Evolutionary conservation across 2,888 invertebrate species (phyloP).

Genomic region (Drosophila affinis): DNA sequence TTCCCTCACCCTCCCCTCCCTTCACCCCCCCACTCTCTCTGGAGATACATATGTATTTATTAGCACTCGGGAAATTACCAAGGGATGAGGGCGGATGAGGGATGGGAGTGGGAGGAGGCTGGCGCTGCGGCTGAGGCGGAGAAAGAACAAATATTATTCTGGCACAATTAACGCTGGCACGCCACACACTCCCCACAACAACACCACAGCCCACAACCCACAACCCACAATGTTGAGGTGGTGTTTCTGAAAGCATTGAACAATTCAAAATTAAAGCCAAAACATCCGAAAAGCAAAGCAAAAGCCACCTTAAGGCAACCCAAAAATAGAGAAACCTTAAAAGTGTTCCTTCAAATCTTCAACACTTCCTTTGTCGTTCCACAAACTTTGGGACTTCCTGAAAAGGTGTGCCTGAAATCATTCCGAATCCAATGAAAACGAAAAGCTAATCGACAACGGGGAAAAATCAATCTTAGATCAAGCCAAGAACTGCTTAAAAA

Average conservation of each 20-base stretch:
- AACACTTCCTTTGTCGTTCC: too few relatives aligned
- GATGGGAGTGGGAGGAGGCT: neutral
- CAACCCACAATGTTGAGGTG: neutral
- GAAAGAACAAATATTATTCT: slow-evolving; percentile 20
- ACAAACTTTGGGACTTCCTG: too few relatives aligned
- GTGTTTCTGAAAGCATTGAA: neutral
- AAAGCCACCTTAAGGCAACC: too few relatives aligned
- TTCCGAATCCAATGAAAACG: too few relatives aligned
- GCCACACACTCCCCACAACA: neutral
- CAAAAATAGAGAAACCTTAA: neutral
- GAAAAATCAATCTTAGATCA: too few relatives aligned
- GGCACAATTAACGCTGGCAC: slow-evolving; percentile 13
- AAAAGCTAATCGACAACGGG: too few relatives aligned
- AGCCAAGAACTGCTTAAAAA: too few relatives aligned
- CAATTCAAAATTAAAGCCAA: neutral
- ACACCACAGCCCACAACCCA: neutral
- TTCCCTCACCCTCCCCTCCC: neutral
- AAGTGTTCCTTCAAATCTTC: too few relatives aligned
- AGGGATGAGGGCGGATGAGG: neutral
- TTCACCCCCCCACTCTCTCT: neutral
- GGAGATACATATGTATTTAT: slow-evolving; percentile 53
- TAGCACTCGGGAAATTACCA: slow-evolving; percentile 41
- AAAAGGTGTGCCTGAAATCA: too few relatives aligned
- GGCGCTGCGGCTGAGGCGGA: neutral
- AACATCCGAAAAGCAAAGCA: too few relatives aligned